phyloP scores from a whole-genome alignment of 2,888 invertebrate genomes.

The Sabellastarte sp. region DNA sequence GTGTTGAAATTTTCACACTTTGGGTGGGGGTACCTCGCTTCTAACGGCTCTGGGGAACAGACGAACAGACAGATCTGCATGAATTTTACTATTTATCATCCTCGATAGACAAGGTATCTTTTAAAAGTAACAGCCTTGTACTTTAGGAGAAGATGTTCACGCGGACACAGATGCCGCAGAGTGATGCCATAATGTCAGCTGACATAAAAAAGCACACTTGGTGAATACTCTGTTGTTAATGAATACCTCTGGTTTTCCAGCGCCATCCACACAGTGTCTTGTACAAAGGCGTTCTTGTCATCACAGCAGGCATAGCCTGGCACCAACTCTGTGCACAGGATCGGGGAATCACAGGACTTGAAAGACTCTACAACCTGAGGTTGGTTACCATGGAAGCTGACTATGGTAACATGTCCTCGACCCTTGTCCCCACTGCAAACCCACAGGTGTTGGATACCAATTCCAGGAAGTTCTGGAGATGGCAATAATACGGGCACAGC shows the following conservation, averaged over 20 bases:
- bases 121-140: no score
- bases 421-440: slow-evolving; percentile 74
- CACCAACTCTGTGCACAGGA: slow-evolving; percentile 43
- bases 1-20: no score
- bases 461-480: slow-evolving; percentile 63
- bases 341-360: slow-evolving; percentile 32
- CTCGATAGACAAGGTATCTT: no score
- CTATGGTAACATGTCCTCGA: slow-evolving; percentile 62
- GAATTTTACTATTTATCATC: no score
- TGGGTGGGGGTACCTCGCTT: no score
- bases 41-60: no score
- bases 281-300: slow-evolving; percentile 32
- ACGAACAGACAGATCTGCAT: no score
- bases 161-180: no score
- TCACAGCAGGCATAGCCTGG: slow-evolving; percentile 34
- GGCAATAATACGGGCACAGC: slow-evolving; percentile 49
- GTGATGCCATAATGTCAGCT: no score
- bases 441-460: slow-evolving; percentile 80
- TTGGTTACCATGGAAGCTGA: slow-evolving; percentile 60
- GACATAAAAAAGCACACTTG: no score
- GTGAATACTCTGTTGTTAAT: no score
- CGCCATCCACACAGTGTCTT: slow-evolving; percentile 80
- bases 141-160: no score
- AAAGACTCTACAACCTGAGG: slow-evolving; percentile 52
- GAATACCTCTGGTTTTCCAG: slow-evolving; percentile 61